A percentile compares a stretch with the other conserved stretches of the same genome.
Conservation (phyloP, 1,140 invertebrate species). For the Bactericera cockerelli region DNA sequence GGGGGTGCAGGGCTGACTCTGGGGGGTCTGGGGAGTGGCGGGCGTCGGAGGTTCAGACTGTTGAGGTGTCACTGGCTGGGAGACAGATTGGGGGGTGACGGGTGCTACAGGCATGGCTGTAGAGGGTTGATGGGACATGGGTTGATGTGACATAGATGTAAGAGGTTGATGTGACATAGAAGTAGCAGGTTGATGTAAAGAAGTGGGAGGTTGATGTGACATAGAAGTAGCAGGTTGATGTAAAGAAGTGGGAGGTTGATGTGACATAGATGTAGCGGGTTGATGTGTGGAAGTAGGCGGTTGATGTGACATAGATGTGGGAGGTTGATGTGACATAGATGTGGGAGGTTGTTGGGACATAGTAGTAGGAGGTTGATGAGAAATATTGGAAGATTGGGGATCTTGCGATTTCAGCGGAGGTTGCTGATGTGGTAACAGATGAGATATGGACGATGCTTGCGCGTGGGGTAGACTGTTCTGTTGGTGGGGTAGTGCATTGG, state of each 20-base stretch:
- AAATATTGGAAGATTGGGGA: no score
- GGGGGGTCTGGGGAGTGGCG: conserved; percentile 12
- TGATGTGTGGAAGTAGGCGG: conserved; percentile 26
- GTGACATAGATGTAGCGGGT: conserved; percentile 4
- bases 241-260: conserved; percentile 14
- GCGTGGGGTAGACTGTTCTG: no score
- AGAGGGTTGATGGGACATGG: conserved; percentile 16
- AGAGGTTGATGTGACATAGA: conserved; percentile 6
- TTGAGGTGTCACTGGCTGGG: conserved; percentile 1
- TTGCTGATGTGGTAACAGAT: no score
- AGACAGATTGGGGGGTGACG: conserved; percentile 35
- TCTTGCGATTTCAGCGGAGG: no score
- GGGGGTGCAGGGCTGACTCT: conserved; percentile 12
- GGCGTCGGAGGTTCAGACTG: conserved; percentile 11
- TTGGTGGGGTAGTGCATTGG: neutral
- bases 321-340: conserved; percentile 19
- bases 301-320: conserved; percentile 36
- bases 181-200: conserved; percentile 16
- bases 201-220: conserved; percentile 14
- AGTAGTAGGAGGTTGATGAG: no score
- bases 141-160: conserved; percentile 10
- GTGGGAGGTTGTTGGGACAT: neutral
- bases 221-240: conserved; percentile 14
- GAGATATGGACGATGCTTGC: no score
- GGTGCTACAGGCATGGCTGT: conserved; percentile 31